Conservation (phyloP, 2,797 vertebrate genomes). For the Gambelia wislizenii region DNA sequence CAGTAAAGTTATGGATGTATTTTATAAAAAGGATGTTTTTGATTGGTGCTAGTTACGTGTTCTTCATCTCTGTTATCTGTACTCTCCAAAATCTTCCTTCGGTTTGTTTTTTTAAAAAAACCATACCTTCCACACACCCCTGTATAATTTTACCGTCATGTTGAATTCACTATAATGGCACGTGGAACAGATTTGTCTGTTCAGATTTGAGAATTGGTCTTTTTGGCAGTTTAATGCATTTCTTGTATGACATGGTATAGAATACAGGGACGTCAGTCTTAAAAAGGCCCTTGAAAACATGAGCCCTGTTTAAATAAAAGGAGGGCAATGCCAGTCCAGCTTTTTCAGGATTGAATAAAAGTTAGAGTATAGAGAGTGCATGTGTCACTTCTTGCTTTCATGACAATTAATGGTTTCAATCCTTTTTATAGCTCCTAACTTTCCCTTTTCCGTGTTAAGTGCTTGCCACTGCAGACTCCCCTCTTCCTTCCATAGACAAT, state of each 20-base stretch:
- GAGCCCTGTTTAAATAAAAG: background rate
- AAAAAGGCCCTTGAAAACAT: background rate
- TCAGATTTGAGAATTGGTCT: conserved; percentile 28
- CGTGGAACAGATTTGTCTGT: conserved; percentile 37
- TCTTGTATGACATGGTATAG: conserved; percentile 16
- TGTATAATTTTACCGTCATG: conserved; percentile 25
- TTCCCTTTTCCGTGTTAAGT: conserved; percentile 43
- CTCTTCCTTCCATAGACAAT: conserved; percentile 43
- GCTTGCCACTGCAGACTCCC: conserved; percentile 57
- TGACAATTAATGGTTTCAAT: conserved; percentile 45
- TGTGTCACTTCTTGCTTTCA: background rate
- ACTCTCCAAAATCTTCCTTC: conserved; percentile 43
- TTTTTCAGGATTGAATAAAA: background rate
- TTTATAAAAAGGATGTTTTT: conserved; percentile 31
- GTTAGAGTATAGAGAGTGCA: conserved; percentile 17
- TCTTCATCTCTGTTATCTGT: conserved; percentile 44
- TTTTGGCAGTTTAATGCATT: conserved; percentile 29
- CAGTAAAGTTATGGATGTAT: too few relatives aligned
- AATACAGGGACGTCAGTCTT: background rate
- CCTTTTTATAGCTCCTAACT: background rate
- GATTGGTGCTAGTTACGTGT: conserved; percentile 39
- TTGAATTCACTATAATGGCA: background rate
- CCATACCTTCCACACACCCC: background rate
- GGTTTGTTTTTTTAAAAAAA: conserved; percentile 31
- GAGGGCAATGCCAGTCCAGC: background rate